phyloP scores from a whole-genome alignment of 30 jellyfish, hydroid and myxozoan genomes.

The Catostylus mosaicus region DNA sequence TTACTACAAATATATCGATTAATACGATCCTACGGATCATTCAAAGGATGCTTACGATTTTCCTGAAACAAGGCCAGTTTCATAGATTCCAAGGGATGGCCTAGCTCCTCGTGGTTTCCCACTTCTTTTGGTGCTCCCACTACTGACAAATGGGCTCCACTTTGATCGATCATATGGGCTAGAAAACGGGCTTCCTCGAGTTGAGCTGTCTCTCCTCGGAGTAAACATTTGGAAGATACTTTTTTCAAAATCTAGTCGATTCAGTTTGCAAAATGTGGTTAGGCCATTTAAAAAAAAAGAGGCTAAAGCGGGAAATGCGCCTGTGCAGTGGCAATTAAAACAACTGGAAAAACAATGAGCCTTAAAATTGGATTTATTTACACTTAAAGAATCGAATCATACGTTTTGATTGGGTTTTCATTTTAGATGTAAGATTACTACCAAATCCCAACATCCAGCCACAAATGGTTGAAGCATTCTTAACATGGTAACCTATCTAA shows the following conservation, averaged over 20 bases:
- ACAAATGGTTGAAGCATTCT: no score
- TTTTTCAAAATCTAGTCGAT: no score
- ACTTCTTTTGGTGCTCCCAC: slow-evolving; percentile 26
- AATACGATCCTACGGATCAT: neutral
- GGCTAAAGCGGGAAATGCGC: slow-evolving; percentile 37
- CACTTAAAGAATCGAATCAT: no score
- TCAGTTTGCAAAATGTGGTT: neutral
- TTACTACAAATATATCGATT: no score
- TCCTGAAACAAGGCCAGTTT: slow-evolving; percentile 44
- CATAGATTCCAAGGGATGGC: slow-evolving; percentile 38
- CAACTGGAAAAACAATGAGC: no score
- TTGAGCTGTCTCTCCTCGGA: slow-evolving; percentile 47
- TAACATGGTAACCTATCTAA: no score
- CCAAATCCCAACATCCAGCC: no score
- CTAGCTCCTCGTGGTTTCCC: slow-evolving; percentile 49
- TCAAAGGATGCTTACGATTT: slow-evolving; percentile 12
- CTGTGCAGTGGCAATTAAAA: slow-evolving; percentile 13
- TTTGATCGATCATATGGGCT: slow-evolving; percentile 38
- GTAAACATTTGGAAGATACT: slow-evolving; percentile 62
- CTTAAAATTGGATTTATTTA: no score
- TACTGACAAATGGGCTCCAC: slow-evolving; percentile 46
- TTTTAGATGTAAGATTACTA: no score
- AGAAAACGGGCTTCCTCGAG: slow-evolving; percentile 28
- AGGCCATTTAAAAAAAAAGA: no score
- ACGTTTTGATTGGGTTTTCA: no score